Evolutionary conservation across 35 echinoderm and acorn worm genomes (phyloP).

Genomic region (Heliocidaris tuberculata): DNA sequence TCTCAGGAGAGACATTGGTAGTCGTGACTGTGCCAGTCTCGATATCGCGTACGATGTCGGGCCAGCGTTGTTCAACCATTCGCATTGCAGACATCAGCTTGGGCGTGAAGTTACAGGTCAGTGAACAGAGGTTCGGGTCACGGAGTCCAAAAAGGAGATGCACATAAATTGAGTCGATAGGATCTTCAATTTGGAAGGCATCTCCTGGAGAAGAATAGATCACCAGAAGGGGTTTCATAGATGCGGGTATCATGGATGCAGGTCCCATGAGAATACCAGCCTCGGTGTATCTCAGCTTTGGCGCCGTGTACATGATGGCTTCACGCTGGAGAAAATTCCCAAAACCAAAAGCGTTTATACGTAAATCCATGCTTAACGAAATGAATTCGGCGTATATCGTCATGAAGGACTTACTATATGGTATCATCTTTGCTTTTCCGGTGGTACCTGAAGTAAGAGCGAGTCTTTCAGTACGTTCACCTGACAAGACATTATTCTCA

Average conservation of each 20-base stretch:
- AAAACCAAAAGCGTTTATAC: neutral
- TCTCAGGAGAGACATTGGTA: slow-evolving; percentile 44
- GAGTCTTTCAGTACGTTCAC: slow-evolving; percentile 22
- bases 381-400: neutral
- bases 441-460: slow-evolving; percentile 69
- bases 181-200: slow-evolving; percentile 44
- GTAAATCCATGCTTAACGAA: neutral
- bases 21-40: slow-evolving; percentile 27
- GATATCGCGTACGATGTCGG: slow-evolving; percentile 52
- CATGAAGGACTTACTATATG: neutral
- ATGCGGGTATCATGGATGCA: slow-evolving; percentile 34
- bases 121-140: slow-evolving; percentile 35
- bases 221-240: slow-evolving; percentile 39
- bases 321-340: neutral
- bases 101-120: slow-evolving; percentile 40
- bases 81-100: slow-evolving; percentile 42
- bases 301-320: neutral
- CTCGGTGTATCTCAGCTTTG: neutral
- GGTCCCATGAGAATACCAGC: slow-evolving; percentile 37
- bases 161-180: slow-evolving; percentile 55
- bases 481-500: slow-evolving; percentile 66
- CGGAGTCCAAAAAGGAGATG: slow-evolving; percentile 70
- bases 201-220: slow-evolving; percentile 55
- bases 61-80: slow-evolving; percentile 54
- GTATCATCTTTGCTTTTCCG: slow-evolving; percentile 53